phyloP scores from a whole-genome alignment of 2,888 invertebrate species.

The Icerya purchasi region DNA sequence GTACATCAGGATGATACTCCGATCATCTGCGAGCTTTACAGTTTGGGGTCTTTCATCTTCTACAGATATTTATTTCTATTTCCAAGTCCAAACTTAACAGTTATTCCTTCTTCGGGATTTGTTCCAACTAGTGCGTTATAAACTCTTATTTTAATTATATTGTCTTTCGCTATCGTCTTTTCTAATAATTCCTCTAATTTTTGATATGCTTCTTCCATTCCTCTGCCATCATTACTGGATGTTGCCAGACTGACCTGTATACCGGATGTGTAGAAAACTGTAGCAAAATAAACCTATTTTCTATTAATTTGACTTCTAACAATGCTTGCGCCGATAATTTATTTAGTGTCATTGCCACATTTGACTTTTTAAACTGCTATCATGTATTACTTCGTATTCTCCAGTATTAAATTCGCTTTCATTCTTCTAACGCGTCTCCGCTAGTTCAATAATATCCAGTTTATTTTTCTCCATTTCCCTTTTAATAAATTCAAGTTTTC shows the following conservation, averaged over 20 bases:
- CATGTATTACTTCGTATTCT: background rate
- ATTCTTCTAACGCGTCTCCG: background rate
- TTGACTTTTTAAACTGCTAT: background rate
- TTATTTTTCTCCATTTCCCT: background rate
- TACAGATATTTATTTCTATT: too few species aligned
- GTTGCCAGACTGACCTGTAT: background rate
- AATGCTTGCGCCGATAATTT: background rate
- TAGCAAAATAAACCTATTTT: background rate
- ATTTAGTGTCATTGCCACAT: background rate
- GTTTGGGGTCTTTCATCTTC: too few species aligned
- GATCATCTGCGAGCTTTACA: too few species aligned
- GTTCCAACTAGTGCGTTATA: constrained; percentile 11
- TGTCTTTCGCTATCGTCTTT: constrained; percentile 2
- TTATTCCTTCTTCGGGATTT: constrained; percentile 1
- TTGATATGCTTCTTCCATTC: background rate
- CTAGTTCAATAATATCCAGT: background rate
- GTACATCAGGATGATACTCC: too few species aligned
- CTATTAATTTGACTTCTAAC: background rate
- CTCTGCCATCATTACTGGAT: background rate
- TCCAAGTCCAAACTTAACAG: too few species aligned
- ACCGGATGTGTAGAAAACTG: background rate
- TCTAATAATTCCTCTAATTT: constrained; percentile 1
- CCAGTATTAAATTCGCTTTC: background rate
- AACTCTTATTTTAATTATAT: constrained; percentile 5
- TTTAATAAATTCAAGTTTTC: background rate